Evolutionary conservation across 53 echinoderm and acorn worm species (phyloP).

Genomic region (Apostichopus leukothele): DNA sequence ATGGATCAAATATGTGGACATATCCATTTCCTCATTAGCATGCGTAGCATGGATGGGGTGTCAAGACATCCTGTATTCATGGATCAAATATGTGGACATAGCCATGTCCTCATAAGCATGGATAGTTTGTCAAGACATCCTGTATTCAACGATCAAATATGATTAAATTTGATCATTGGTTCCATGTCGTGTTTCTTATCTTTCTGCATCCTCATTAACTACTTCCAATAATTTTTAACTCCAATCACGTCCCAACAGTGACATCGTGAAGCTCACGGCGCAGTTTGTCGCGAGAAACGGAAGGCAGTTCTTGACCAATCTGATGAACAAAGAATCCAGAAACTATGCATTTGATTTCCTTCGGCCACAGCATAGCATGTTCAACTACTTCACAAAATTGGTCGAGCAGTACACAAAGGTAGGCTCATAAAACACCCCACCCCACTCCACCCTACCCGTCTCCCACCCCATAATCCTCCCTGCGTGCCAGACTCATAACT

Average conservation of each 20-base stretch:
- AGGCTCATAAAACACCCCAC: background rate
- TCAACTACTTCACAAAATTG: conserved; percentile 96
- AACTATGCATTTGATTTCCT: conserved; percentile 96
- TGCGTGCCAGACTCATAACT: no score
- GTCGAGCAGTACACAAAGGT: conserved; percentile 99
- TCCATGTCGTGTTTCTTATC: background rate
- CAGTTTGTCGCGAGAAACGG: conserved; percentile 98
- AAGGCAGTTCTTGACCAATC: conserved; percentile 90
- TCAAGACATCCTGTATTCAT: no score
- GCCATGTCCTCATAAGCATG: no score
- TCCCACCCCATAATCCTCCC: no score
- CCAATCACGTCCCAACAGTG: conserved; percentile 48
- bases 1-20: no score
- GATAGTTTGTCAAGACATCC: no score
- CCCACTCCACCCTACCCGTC: no score
- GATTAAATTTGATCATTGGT: no score
- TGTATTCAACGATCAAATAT: no score
- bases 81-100: no score
- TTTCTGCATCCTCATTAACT: background rate
- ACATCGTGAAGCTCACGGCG: conserved; percentile 93
- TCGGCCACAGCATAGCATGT: conserved; percentile 98
- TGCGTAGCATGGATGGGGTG: no score
- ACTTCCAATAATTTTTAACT: background rate
- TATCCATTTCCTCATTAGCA: no score
- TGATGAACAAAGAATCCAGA: conserved; percentile 94